Evolutionary conservation across 2,888 invertebrate genomes (phyloP).

Genomic region (Patella pellucida): DNA sequence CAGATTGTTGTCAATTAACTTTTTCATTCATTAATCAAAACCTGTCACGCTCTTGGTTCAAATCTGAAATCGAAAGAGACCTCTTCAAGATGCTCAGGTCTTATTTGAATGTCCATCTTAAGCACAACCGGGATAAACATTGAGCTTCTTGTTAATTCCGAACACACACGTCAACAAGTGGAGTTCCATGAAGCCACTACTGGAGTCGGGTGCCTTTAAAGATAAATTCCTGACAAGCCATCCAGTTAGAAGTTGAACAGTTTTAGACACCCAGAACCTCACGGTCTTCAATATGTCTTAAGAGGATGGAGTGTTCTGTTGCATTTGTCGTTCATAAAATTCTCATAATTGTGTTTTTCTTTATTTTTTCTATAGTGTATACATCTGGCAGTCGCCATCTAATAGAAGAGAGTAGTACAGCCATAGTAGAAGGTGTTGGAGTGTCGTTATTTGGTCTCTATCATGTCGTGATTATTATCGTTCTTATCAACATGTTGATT

Average conservation of each 20-base stretch:
- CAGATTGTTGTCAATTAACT: too few relatives aligned
- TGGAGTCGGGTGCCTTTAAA: too few relatives aligned
- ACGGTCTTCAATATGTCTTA: neutral
- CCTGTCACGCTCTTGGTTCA: too few relatives aligned
- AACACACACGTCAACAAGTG: neutral
- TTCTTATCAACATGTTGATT: conserved; percentile 82
- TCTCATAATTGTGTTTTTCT: neutral
- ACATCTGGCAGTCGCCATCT: conserved; percentile 40
- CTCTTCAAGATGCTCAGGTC: too few relatives aligned
- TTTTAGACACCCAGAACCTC: neutral
- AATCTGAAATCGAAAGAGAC: too few relatives aligned
- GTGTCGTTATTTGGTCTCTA: conserved; percentile 77
- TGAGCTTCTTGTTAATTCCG: too few relatives aligned
- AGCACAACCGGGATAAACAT: too few relatives aligned
- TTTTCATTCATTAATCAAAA: too few relatives aligned
- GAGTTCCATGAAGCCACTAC: neutral
- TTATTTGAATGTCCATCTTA: too few relatives aligned
- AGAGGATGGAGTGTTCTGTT: neutral
- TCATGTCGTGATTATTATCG: conserved; percentile 81
- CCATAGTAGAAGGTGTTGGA: conserved; percentile 75
- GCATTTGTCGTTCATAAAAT: neutral
- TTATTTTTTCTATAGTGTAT: conserved; percentile 39
- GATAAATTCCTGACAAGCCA: too few relatives aligned
- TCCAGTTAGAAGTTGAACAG: too few relatives aligned
- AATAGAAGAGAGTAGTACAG: conserved; percentile 57